Conservation (phyloP, 2,113 vertebrate genomes). For the Myotis brandtii region DNA sequence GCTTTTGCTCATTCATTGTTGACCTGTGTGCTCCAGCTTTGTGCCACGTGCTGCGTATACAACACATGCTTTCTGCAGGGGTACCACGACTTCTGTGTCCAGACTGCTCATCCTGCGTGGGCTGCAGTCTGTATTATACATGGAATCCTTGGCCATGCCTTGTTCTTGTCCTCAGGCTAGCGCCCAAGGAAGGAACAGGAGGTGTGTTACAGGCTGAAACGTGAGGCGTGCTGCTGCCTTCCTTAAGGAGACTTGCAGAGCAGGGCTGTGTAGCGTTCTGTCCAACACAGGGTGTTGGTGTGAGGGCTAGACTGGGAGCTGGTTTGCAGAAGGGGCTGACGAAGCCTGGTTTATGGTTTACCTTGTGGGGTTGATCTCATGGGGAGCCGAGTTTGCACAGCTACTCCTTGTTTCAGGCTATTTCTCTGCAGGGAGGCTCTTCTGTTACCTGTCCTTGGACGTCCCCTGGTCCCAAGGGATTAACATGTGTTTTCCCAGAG, state of each 20-base stretch:
- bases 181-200: background rate
- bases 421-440: too few species aligned
- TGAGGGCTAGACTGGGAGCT: background rate
- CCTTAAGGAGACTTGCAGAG: background rate
- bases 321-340: background rate
- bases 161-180: background rate
- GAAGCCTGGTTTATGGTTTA: background rate
- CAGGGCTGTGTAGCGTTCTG: background rate
- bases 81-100: accelerated
- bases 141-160: background rate
- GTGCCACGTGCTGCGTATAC: background rate
- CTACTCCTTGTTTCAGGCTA: background rate
- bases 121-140: background rate
- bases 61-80: accelerated
- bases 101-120: accelerated
- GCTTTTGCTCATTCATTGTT: background rate
- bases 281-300: background rate
- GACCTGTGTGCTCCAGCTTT: background rate
- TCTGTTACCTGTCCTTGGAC: background rate
- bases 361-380: background rate
- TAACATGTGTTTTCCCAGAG: background rate
- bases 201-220: background rate
- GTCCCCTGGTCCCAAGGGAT: background rate
- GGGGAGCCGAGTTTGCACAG: background rate
- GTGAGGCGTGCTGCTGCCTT: background rate